Conservation (phyloP, 2,113 vertebrate genomes). For the Tichodroma muraria region DNA sequence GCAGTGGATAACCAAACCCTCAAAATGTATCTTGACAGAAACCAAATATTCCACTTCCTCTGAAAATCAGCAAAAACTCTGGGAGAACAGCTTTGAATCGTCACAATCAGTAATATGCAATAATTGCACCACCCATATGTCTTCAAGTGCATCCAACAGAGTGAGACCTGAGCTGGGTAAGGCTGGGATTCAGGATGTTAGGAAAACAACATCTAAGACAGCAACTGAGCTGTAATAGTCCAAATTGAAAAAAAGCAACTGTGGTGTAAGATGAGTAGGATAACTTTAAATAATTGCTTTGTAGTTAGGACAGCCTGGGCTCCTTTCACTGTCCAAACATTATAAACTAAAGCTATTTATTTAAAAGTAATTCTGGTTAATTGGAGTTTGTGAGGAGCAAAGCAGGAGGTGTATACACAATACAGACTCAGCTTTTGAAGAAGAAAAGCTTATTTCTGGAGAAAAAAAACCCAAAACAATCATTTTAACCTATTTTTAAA, state of each 20-base stretch:
- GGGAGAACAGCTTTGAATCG: not conserved
- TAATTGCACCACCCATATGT: not conserved
- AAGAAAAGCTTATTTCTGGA: not conserved
- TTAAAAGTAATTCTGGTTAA: not conserved
- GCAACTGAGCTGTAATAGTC: not conserved
- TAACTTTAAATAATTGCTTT: not conserved
- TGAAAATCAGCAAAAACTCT: not conserved
- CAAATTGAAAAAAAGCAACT: not conserved
- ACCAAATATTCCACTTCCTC: not conserved
- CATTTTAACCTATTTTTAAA: not conserved
- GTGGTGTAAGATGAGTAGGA: not conserved
- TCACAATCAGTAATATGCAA: not conserved
- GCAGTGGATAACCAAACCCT: not conserved
- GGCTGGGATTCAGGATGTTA: not conserved
- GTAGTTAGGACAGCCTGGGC: not conserved
- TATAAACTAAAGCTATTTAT: not conserved
- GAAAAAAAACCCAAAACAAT: accelerated
- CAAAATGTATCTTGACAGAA: not conserved
- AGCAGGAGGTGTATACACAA: not conserved
- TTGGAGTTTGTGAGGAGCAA: not conserved
- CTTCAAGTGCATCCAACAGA: not conserved
- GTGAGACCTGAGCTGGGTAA: not conserved
- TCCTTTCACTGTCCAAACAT: not conserved
- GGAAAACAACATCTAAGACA: not conserved
- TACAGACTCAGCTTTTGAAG: not conserved